A percentile compares a stretch with the other conserved stretches of the same genome.
Evolutionary conservation across 2,888 invertebrate genomes (phyloP).

Genomic region (Acanthosepion pharaonis): DNA sequence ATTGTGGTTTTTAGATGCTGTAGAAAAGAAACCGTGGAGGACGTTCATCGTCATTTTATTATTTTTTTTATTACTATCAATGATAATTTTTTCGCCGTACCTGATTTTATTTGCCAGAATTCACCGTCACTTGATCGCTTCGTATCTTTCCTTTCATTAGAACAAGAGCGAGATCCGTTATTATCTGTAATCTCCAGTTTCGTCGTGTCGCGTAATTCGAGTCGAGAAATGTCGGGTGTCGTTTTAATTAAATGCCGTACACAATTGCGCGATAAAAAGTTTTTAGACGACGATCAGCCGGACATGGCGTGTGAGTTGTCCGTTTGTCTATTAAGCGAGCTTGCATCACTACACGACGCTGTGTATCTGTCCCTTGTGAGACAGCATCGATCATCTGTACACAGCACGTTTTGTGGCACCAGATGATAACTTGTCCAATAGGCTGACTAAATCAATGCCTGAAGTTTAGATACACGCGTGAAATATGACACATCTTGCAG

Average conservation of each 20-base stretch:
- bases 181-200: not conserved
- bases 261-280: not conserved
- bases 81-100: not conserved
- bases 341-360: not conserved
- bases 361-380: not conserved
- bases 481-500: not conserved
- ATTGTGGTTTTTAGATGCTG: too few relatives aligned
- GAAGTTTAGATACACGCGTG: not conserved
- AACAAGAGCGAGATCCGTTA: not conserved
- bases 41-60: not conserved
- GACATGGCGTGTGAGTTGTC: conserved; percentile 10
- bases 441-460: not conserved
- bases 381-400: not conserved
- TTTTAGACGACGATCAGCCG: not conserved
- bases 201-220: not conserved
- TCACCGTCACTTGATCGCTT: not conserved
- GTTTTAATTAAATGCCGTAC: conserved; percentile 20
- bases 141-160: not conserved
- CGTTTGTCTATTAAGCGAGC: not conserved
- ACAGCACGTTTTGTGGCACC: not conserved
- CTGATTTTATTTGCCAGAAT: not conserved
- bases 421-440: not conserved
- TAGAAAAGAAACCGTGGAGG: too few relatives aligned
- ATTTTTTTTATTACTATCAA: not conserved
- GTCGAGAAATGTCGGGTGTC: not conserved